Percentiles rank a stretch among this genome's conserved stretches.
Evolutionary conservation across 1,140 invertebrate genomes (phyloP).

Genomic region (Lethocerus indicus): DNA sequence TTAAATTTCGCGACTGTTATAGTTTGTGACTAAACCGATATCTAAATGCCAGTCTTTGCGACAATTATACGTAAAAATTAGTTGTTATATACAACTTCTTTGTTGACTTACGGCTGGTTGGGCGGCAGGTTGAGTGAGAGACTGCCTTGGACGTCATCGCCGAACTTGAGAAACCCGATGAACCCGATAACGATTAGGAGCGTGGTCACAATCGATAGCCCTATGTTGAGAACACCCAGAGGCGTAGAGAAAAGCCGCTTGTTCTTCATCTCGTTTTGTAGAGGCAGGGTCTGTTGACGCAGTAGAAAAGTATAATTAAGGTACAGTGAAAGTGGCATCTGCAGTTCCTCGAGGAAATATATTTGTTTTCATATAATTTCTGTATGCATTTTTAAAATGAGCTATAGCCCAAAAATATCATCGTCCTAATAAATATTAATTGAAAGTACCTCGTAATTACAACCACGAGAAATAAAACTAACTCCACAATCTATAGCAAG

Average conservation of each 20-base stretch:
- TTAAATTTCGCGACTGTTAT: neutral
- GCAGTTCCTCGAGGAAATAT: too few relatives aligned
- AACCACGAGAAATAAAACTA: too few relatives aligned
- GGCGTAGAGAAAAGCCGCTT: slow-evolving; percentile 60
- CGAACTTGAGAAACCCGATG: slow-evolving; percentile 68
- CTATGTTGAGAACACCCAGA: slow-evolving; percentile 71
- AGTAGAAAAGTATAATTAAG: too few relatives aligned
- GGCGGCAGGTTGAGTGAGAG: slow-evolving; percentile 59
- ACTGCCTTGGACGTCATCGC: slow-evolving; percentile 40
- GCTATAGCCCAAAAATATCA: slow-evolving; percentile 9
- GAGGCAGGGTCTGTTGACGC: slow-evolving; percentile 49
- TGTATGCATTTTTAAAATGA: too few relatives aligned
- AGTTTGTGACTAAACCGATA: neutral
- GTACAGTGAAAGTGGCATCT: too few relatives aligned
- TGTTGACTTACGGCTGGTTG: slow-evolving; percentile 43
- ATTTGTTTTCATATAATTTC: too few relatives aligned
- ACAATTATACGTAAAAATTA: too few relatives aligned
- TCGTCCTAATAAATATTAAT: too few relatives aligned
- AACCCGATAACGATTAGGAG: slow-evolving; percentile 76
- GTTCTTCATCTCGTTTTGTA: slow-evolving; percentile 71
- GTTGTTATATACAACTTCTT: slow-evolving; percentile 55
- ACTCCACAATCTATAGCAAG: too few relatives aligned
- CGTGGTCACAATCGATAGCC: slow-evolving; percentile 69
- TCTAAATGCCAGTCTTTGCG: too few relatives aligned
- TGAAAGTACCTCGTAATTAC: too few relatives aligned